phyloP scores from a whole-genome alignment of 2,797 vertebrate genomes.

The Melanotaenia nigrans region DNA sequence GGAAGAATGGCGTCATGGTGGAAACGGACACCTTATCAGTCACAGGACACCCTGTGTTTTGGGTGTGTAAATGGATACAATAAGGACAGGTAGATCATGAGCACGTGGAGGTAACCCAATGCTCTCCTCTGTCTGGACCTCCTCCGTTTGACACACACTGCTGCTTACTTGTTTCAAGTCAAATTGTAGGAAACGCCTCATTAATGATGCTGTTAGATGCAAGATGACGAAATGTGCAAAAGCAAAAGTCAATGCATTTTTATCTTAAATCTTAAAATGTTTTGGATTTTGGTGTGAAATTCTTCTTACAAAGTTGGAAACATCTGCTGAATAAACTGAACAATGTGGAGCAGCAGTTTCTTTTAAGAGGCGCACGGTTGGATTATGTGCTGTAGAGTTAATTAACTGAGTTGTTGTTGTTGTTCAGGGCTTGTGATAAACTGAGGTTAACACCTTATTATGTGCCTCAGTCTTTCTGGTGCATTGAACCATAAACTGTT shows the following conservation, averaged over 20 bases:
- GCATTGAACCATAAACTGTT: neutral
- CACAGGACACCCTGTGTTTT: conserved; percentile 5
- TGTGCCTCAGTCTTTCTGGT: neutral
- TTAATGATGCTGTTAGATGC: conserved; percentile 20
- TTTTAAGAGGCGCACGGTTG: neutral
- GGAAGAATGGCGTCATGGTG: neutral
- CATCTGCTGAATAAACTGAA: neutral
- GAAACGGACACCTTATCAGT: conserved; percentile 23
- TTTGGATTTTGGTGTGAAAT: neutral
- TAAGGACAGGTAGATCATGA: conserved; percentile 53
- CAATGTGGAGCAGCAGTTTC: too few relatives aligned
- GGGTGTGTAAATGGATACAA: conserved; percentile 64
- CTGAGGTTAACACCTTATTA: neutral
- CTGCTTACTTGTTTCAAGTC: conserved; percentile 31
- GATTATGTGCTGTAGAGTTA: neutral
- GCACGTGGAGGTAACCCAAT: conserved; percentile 63
- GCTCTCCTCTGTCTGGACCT: conserved; percentile 10
- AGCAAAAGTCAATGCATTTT: neutral
- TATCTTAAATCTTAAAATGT: neutral
- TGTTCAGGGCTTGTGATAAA: neutral
- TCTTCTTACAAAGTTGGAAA: neutral
- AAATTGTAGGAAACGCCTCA: conserved; percentile 22
- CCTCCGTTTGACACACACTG: conserved; percentile 29
- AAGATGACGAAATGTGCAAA: neutral
- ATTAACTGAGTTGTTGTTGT: too few relatives aligned